These are phyloP conservation scores for Colossoma macropomum DNA, from an alignment of 2,113 vertebrate genomes.

Conservation along the genomic window DNA sequence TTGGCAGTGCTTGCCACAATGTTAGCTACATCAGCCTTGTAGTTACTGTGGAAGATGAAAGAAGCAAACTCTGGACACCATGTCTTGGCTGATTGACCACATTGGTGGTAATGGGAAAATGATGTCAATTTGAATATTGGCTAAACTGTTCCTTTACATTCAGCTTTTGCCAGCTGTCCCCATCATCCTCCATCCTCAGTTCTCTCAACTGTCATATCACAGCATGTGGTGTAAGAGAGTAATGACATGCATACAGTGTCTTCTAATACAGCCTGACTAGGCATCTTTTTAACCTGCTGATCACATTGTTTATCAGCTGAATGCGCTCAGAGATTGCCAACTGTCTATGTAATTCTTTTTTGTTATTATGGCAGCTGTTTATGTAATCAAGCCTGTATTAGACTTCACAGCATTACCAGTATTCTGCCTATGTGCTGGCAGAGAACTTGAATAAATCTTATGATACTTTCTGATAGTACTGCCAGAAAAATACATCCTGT, in stretches of 20 bases:
- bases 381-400: not conserved
- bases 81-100: too few relatives aligned
- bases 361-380: not conserved
- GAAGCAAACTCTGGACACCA: too few relatives aligned
- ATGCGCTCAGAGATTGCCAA: not conserved
- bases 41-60: not conserved
- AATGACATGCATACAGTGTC: not conserved
- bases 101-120: too few relatives aligned
- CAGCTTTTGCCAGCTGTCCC: too few relatives aligned
- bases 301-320: not conserved
- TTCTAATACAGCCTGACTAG: not conserved
- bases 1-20: too few relatives aligned
- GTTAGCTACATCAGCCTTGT: too few relatives aligned
- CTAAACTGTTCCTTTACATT: too few relatives aligned
- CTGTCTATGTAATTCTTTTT: not conserved
- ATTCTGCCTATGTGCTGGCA: too few relatives aligned
- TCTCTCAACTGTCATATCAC: too few relatives aligned
- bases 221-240: not conserved
- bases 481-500: not conserved
- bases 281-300: not conserved
- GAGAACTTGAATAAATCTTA: not conserved
- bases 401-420: not conserved
- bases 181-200: too few relatives aligned
- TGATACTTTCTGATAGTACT: not conserved
- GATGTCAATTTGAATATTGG: too few relatives aligned